Base-by-base conservation (phyloP, 2,888 invertebrate species). In the Orchestes rusci region DNA sequence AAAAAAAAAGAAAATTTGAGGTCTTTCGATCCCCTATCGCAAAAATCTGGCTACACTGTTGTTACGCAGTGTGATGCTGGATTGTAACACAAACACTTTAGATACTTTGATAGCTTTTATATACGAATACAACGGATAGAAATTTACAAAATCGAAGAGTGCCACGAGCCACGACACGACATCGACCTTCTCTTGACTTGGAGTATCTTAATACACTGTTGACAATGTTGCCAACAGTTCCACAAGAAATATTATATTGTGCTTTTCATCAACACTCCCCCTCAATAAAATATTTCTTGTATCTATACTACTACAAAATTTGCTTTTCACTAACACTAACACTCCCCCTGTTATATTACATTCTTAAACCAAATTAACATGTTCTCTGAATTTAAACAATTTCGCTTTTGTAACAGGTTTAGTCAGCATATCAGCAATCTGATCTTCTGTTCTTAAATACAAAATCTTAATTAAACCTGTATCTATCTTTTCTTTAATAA, bases 391-490 rank as follows among this genome's bases (percentile, higher is more conserved):
- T 16, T 43, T 43, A 8, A 12, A 16, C 34, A 48, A 43, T 39
- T 37, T 44, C 13, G 4, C n/a, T 29, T 40, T 46, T 18, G 42
- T 37, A 3, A 50, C 39, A 29, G 16, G 19, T 40, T 41, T 50
- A 32, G 46, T 50, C 8, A 50, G 40, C 18, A 44, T 38, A 36
- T 52, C 52, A n/a, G 48, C 48, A 7, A 50, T 10, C 39, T 51
- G 52, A 33, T 51, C 33, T 23, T 48, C 38, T 16, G 50, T 50
- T 33, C 32, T 33, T 20, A 49, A 13, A 37, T 52, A 36, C 12
- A 27, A 27, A 16, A 51, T 15, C 17, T 35, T 33, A 16, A 51
- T 27, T 3, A 42, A 13, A 20, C 39, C 39, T 12, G 17, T 10
- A 15, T 48, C 38, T 20, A 52, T 27, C 38, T 52, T 47, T 28